phyloP scores from a whole-genome alignment of 2,888 invertebrate species.

The Cheilosia vernalis region DNA sequence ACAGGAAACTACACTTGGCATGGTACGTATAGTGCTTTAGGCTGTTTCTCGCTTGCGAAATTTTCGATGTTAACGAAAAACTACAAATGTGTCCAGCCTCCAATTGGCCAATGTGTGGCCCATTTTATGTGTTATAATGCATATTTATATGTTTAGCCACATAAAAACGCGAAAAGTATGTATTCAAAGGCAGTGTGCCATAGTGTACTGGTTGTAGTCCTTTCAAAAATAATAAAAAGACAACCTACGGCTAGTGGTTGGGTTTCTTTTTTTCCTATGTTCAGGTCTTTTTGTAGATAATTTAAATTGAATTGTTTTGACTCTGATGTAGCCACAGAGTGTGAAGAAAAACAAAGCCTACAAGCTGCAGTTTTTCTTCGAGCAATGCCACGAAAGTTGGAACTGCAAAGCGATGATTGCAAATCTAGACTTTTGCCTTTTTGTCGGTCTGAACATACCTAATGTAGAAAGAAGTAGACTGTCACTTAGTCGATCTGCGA shows the following conservation, averaged over 20 bases:
- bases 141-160: constrained; percentile 6
- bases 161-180: neutral
- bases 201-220: neutral
- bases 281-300: neutral
- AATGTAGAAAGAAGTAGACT: too few relatives aligned
- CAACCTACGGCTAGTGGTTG: neutral
- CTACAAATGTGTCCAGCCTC: neutral
- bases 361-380: too few relatives aligned
- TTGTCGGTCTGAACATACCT: fast-evolving
- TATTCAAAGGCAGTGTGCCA: neutral
- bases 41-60: constrained; percentile 11
- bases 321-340: too few relatives aligned
- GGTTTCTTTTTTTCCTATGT: neutral
- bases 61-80: neutral
- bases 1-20: constrained; percentile 1
- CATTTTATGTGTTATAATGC: neutral
- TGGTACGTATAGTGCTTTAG: neutral
- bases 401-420: too few relatives aligned
- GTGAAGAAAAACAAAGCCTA: too few relatives aligned
- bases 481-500: too few relatives aligned
- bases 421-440: too few relatives aligned
- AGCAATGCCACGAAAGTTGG: too few relatives aligned
- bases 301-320: neutral
- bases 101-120: neutral
- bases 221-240: constrained; percentile 29